Base-by-base conservation (phyloP, 2,797 vertebrate genomes). In the Oryzias dopingdopingensis region DNA sequence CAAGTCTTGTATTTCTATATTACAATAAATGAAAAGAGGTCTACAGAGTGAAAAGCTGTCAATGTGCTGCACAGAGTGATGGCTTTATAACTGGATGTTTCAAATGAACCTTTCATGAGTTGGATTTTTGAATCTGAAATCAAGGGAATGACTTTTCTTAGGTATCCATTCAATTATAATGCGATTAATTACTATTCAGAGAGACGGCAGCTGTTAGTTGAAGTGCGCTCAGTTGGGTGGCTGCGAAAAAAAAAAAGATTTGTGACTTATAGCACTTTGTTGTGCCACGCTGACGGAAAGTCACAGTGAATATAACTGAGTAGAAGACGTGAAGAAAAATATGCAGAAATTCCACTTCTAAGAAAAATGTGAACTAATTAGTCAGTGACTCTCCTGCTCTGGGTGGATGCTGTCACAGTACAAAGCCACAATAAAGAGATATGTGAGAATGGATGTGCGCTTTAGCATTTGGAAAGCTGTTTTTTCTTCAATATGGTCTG, bases 91-190 rank as follows among this genome's bases (percentile, higher is more conserved):
- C 26, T 23, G 23, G 5, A 42, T 65, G 41, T 62, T 74, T 68
- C 57, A 64, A 74, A 76, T 85, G 69, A 74, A 82, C 84, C 75
- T 72, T 81, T 67, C 52, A 61, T 18, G 49, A 54, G 57, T 54
- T 77, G 70, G 15, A 10, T 62, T 17, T 59, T 72, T 65, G 74
- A 59, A 82, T 69, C 62, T 6, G 26, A 73, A 77, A 59, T 52
- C 59, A 60, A 42, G 67, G 63, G 56, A 56, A 67, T 52, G 65
- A 76, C 58, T 57, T 81, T 70, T 72, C 66, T 52, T 52, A 68
- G 70, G 65, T 70, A 76, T 77, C 70, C 68, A 79, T 80, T 62
- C 63, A 74, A 85, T 89, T 75, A 79, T 64, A 74, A 71, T 82
- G 62, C 67, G 70, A 78, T 80, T 82, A 80, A 86, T 87, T 81